These are phyloP conservation scores for Parapsyche elsis DNA, from an alignment of 1,140 invertebrate species.

Conservation along the genomic window DNA sequence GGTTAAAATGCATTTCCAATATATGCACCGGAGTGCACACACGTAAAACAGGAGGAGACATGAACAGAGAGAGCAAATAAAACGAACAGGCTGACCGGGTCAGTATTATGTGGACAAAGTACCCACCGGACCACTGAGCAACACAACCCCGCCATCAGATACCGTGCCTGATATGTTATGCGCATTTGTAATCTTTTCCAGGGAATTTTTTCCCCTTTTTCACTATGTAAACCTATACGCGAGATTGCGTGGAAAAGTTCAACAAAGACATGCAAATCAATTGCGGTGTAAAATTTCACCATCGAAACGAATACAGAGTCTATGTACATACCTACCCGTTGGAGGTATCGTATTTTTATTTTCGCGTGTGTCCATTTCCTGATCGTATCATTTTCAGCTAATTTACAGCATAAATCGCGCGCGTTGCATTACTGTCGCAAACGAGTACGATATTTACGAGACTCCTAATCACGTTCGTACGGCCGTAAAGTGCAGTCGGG, in stretches of 20 bases:
- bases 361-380: not conserved
- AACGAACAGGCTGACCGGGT: conserved; percentile 48
- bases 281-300: not conserved
- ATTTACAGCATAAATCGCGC: not conserved
- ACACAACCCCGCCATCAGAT: conserved; percentile 45
- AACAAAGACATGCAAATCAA: not conserved
- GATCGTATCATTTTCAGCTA: not conserved
- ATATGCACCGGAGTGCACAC: conserved; percentile 30
- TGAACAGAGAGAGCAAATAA: conserved; percentile 30
- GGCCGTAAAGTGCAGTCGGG: conserved; percentile 34
- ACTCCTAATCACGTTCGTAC: conserved; percentile 39
- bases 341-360: not conserved
- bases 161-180: conserved; percentile 44
- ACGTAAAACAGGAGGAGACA: conserved; percentile 41
- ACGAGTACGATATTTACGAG: conserved; percentile 42
- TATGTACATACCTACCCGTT: not conserved
- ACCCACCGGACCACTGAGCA: conserved; percentile 23
- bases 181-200: conserved; percentile 42
- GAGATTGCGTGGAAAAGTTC: not conserved
- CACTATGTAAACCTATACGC: not conserved
- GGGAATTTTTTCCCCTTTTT: conserved; percentile 20
- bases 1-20: conserved; percentile 39
- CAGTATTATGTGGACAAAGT: conserved; percentile 50
- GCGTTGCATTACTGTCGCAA: conserved; percentile 8
- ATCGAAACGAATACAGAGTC: not conserved